Percentiles rank a stretch among this genome's conserved stretches.
These are phyloP conservation scores for Triplophysa yarkandensis DNA, from an alignment of 2,797 vertebrate species.

Conservation along the genomic window DNA sequence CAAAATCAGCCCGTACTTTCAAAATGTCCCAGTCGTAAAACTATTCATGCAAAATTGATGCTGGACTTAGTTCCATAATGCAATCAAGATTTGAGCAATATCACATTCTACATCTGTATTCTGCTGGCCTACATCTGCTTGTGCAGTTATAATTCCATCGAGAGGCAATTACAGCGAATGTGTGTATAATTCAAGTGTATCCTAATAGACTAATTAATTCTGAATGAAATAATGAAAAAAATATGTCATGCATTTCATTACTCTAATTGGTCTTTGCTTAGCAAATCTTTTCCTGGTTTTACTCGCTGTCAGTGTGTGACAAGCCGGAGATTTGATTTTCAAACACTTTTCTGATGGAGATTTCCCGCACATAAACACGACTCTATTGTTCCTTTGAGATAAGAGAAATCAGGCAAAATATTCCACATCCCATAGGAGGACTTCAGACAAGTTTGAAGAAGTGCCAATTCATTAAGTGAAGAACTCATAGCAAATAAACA, in stretches of 20 bases:
- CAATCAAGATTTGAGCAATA: slow-evolving; percentile 42
- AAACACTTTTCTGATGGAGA: not conserved
- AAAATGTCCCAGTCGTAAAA: slow-evolving; percentile 74
- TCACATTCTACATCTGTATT: slow-evolving; percentile 42
- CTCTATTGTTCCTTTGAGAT: not conserved
- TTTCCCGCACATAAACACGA: not conserved
- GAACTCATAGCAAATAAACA: not conserved
- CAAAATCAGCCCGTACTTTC: slow-evolving; percentile 77
- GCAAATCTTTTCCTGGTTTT: slow-evolving; percentile 73
- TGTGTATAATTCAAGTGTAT: slow-evolving; percentile 73
- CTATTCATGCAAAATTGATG: slow-evolving; percentile 71
- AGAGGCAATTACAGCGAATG: slow-evolving; percentile 76
- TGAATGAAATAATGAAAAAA: slow-evolving; percentile 69
- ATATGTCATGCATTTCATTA: slow-evolving; percentile 75
- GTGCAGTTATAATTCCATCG: slow-evolving; percentile 71
- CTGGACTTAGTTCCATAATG: slow-evolving; percentile 73
- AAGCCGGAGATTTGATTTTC: not conserved
- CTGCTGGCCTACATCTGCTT: slow-evolving; percentile 68
- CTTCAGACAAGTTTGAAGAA: not conserved
- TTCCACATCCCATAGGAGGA: slow-evolving; percentile 10
- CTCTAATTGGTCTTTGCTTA: slow-evolving; percentile 77
- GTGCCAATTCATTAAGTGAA: not conserved
- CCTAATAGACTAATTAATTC: slow-evolving; percentile 80
- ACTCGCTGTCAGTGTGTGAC: slow-evolving; percentile 46
- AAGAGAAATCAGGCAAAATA: slow-evolving; percentile 4